Evolutionary conservation across 2,888 invertebrate genomes (phyloP), one percentile per base, ranked within the genome.

Genomic region (Drosophila leonis): DNA sequence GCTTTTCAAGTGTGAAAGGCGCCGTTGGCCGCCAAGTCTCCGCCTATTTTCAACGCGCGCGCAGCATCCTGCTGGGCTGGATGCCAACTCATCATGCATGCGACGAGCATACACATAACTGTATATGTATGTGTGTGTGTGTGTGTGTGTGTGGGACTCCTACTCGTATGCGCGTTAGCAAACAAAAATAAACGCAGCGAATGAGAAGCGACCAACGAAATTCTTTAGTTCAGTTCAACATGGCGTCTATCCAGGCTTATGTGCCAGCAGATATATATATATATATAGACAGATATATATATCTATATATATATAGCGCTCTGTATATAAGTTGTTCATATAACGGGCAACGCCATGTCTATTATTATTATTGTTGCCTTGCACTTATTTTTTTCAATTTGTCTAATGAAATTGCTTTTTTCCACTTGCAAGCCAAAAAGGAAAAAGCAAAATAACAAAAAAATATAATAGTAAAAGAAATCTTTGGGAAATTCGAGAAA

Each of bases 21-120:
- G 71, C 66, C 70, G 73, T 49, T 65, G 63, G 74, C 66, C 54
- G 80, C 42, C 52, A 72, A 89, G 88, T 89, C 92, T 92, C 92
- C 91, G 91, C 91, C 91, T 91, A 87, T 90, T 92, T 91, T 91
- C 89, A 90, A 91, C 92, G 91, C 91, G 92, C 91, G 92, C 91
- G 90, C 91, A 92, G 92, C 92, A 91, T 90, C 90, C 88, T 80
- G 82, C 59, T 72, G 70, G 54, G 82, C 61, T 72, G 70, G 51
- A 65, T 68, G 69, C 56, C 52, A 79, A 29, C 65, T 51, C 65
- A 56, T 56, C 77, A 74, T 81, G 68, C 83, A 67, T 69, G 75
- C 64, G 56, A 42, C 8, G 44, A 24, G 46, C 35, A 29, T 46
- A 57, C 59, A 59, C 59, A 24, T 70, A 66, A 20, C 48, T 55